Evolutionary conservation across 1,140 invertebrate genomes (phyloP).

Genomic region (Ptiloglossa arizonensis): DNA sequence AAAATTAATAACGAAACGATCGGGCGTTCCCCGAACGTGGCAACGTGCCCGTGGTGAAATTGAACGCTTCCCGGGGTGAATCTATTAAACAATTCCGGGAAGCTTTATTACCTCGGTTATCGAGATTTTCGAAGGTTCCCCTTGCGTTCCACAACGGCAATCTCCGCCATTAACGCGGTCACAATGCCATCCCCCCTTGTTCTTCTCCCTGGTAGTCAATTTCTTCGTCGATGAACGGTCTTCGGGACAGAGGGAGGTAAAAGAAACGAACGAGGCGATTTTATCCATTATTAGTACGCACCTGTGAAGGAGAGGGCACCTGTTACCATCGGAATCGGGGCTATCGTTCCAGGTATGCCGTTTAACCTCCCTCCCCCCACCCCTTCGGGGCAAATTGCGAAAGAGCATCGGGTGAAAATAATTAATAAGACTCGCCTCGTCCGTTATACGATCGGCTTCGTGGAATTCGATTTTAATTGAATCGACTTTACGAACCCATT

Average conservation of each 20-base stretch:
- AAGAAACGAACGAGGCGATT: slow-evolving; percentile 38
- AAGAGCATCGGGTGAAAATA: slow-evolving; percentile 48
- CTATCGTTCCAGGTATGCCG: slow-evolving; percentile 23
- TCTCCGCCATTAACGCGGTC: neutral
- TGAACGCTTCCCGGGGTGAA: too few relatives aligned
- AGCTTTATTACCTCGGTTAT: too few relatives aligned
- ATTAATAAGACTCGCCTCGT: slow-evolving; percentile 56
- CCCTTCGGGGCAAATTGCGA: slow-evolving; percentile 43
- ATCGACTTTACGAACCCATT: slow-evolving; percentile 21
- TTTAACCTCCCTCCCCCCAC: too few relatives aligned
- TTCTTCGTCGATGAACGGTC: neutral
- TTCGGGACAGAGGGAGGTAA: neutral
- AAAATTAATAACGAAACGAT: too few relatives aligned
- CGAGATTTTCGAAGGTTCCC: neutral
- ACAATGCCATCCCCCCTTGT: neutral
- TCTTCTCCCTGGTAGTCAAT: too few relatives aligned
- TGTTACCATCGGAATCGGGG: slow-evolving; percentile 40
- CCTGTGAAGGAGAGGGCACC: slow-evolving; percentile 43
- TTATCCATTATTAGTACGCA: slow-evolving; percentile 34
- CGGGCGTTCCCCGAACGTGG: too few relatives aligned
- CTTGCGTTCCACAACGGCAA: neutral
- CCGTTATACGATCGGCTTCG: slow-evolving; percentile 28
- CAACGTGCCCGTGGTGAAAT: too few relatives aligned
- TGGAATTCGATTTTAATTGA: slow-evolving; percentile 52
- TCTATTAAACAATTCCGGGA: slow-evolving; percentile 7